Conservation (phyloP, 2,113 vertebrate species). For the Phycodurus eques region DNA sequence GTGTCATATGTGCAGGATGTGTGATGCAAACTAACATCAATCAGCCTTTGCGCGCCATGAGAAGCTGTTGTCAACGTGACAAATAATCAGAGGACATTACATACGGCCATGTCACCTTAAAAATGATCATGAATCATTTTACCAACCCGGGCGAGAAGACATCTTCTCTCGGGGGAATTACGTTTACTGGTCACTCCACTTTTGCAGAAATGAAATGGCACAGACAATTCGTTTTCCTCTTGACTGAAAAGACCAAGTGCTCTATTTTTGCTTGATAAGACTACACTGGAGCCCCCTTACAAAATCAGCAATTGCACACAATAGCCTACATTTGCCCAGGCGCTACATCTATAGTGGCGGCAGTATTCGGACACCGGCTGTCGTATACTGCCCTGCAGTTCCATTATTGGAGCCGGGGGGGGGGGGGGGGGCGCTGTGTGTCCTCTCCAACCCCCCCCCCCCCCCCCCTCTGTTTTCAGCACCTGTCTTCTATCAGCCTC, state of each 20-base stretch:
- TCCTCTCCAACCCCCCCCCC: too few relatives aligned
- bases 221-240: background rate
- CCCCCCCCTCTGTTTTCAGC: too few relatives aligned
- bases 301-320: slow-evolving; percentile 43
- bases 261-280: slow-evolving; percentile 4
- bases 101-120: slow-evolving; percentile 30
- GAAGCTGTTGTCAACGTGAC: slow-evolving; percentile 23
- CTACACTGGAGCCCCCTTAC: slow-evolving; percentile 17
- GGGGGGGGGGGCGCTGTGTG: too few relatives aligned
- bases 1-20: too few relatives aligned
- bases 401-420: too few relatives aligned
- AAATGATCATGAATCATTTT: slow-evolving; percentile 44
- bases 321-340: slow-evolving; percentile 48
- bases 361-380: background rate
- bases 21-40: slow-evolving; percentile 9
- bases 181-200: slow-evolving; percentile 19
- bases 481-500: too few relatives aligned
- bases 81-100: slow-evolving; percentile 37
- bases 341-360: slow-evolving; percentile 34
- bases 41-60: background rate
- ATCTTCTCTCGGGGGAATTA: slow-evolving; percentile 39
- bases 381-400: too few relatives aligned
- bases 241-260: background rate
- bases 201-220: slow-evolving; percentile 26
- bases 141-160: slow-evolving; percentile 38